Evolutionary conservation across 2,113 vertebrate species (phyloP).

Genomic region (Chlorocebus sabaeus): DNA sequence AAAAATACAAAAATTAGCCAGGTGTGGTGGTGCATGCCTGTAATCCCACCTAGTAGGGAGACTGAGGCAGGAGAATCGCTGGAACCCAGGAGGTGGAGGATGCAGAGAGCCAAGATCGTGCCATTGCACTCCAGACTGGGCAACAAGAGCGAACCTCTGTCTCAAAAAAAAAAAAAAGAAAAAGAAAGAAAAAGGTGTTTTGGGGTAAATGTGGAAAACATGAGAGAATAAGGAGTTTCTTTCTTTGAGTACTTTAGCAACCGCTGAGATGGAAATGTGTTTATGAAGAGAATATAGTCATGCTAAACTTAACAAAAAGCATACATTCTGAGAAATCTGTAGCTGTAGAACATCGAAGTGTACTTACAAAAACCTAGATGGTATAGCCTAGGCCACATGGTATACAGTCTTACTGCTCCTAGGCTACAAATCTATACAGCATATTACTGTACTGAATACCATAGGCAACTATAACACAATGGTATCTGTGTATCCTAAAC

Average conservation of each 20-base stretch:
- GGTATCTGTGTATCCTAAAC: background rate
- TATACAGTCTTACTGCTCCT: background rate
- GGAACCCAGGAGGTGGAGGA: too few species aligned
- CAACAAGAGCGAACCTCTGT: too few species aligned
- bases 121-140: too few species aligned
- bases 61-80: too few species aligned
- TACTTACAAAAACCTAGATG: too few species aligned
- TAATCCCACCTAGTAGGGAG: too few species aligned
- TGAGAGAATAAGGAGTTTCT: background rate
- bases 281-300: background rate
- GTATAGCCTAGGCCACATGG: background rate
- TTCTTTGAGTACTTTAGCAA: slow-evolving; percentile 7
- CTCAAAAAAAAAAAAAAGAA: background rate
- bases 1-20: too few species aligned
- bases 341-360: too few species aligned
- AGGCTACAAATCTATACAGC: background rate
- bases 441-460: background rate
- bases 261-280: background rate
- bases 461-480: background rate
- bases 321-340: too few species aligned
- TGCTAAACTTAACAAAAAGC: too few species aligned
- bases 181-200: background rate
- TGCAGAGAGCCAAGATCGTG: too few species aligned
- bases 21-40: too few species aligned
- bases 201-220: background rate